Base-by-base conservation (phyloP, 1,140 invertebrate genomes). In the Metaphire vulgaris region DNA sequence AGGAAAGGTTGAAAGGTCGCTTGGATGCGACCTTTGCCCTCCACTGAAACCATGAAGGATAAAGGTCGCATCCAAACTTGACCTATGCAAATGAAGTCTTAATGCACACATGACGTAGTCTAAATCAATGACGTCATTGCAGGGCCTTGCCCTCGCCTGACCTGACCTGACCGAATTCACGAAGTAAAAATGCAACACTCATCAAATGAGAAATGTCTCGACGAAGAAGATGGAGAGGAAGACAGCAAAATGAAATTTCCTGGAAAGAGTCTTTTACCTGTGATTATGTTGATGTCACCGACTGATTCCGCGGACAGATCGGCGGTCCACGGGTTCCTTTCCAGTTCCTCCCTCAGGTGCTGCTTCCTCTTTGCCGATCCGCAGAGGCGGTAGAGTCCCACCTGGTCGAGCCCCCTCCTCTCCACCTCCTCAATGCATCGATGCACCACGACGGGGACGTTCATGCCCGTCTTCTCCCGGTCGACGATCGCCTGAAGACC, bases 361-460 rank as follows among this genome's bases (percentile, higher is more conserved):
- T 94, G 90, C 87, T 99, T 99, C 83, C 98, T 94, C 64, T 95
- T 96, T 31, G 96, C 94, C 12, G 96, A 98, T 2, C 97, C 97
- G 85, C 97, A 99, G 70, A 99, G 88, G 80, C 97, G 89, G 84
- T 99, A 98, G 76, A 88, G 85, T 16, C 95, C 97, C 79, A 98
- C 96, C 77, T 97, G 97, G 85, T 99, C 97, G 71, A 98, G 88
- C 16, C 97, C 97, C 80, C 97, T 89, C 82, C 92, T 89, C 84
- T 99, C 97, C 34, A 99, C 93, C 87, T 99, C 97, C 81, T 97
- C 94, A 0, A 98, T 92, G 83, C 96, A 97, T 33, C 95, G 90
- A 82, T 93, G 90, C 26, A 99, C 90, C 15, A 98, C 91, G 65
- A 97, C 90, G 2, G 95, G 96, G 33, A 97, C 76, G 88, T 89